Evolutionary conservation across 2,888 invertebrate genomes (phyloP).

Genomic region (Diaperis boleti): DNA sequence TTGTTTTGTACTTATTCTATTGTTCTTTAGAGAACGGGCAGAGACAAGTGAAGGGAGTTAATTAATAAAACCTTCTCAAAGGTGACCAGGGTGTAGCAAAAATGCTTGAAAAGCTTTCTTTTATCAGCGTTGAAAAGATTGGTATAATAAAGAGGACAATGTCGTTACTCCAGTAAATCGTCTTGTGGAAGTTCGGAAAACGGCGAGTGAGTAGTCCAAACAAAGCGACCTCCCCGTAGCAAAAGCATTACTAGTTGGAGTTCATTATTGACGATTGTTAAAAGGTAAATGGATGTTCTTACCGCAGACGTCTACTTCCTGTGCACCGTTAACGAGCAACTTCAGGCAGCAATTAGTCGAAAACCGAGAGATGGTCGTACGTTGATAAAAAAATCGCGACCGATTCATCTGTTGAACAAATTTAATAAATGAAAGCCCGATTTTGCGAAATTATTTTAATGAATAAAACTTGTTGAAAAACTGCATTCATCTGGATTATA

Average conservation of each 20-base stretch:
- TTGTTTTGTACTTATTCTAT: no score
- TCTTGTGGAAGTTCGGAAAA: no score
- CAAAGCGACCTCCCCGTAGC: no score
- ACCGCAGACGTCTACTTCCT: slow-evolving; percentile 44
- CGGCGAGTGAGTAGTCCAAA: no score
- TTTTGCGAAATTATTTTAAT: slow-evolving; percentile 27
- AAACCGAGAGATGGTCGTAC: slow-evolving; percentile 26
- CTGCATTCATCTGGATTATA: slow-evolving; percentile 15
- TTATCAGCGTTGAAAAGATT: no score
- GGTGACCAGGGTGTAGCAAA: no score
- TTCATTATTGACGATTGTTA: slow-evolving; percentile 40
- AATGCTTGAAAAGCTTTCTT: no score
- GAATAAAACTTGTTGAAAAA: slow-evolving; percentile 31
- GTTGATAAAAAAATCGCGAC: neutral
- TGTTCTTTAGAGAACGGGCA: no score
- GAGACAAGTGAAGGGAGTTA: no score
- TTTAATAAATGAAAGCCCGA: slow-evolving; percentile 14
- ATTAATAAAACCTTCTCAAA: no score
- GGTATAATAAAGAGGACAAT: no score
- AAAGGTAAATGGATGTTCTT: slow-evolving; percentile 42
- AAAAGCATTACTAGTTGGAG: slow-evolving; percentile 19
- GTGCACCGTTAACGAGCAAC: slow-evolving; percentile 49
- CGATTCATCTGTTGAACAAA: slow-evolving; percentile 3
- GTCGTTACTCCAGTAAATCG: no score
- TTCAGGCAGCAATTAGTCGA: slow-evolving; percentile 50